Evolutionary conservation across 2,888 invertebrate species (phyloP), one percentile per base, ranked within the genome.

Genomic region (Drosophila eohydei): DNA sequence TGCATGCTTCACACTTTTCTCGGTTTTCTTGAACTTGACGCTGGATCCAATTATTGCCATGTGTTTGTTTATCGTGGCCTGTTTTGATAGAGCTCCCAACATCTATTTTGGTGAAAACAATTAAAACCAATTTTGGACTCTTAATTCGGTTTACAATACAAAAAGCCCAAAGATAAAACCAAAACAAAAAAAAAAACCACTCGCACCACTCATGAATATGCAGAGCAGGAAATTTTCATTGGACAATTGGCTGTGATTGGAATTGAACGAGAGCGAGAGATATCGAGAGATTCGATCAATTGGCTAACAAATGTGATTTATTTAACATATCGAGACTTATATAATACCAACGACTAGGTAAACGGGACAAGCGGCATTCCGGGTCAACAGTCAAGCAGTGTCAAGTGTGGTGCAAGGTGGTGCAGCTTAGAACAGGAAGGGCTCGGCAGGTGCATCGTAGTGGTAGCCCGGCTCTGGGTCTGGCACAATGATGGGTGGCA

Each of bases 1-100:
- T 60, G 54, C 71, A 84, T 74, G 75, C 80, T 88, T 89, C 64
- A 85, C 85, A 85, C 83, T 85, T 89, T 89, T 88, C 83, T 88
- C 48, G 64, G 71, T 87, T 85, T 85, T 84, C 85, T 71, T 80
- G 74, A 84, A 81, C 86, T 88, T 88, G 74, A 55, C 52, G 78
- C 50, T 34, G 50, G 14, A 55, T 61, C 61, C 85, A 85, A 89
- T 85, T 85, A 85, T 88, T 60, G 67, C 32, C 56, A 2, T 34
- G 26, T 56, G 9, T 43, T 43, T 56, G 3, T 43, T 40, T 40
- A 14, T 26, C 38, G 12, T 40, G 54, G 32, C 30, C 16, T 55
- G 55, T 54, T 57, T 57, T 44, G 56, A 43, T 43, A 32, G 32
- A 28, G 52, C 26, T n/a, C 36, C 30, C 6, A n/a, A 32, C 56